Conservation (phyloP, 1,140 invertebrate species). For the Sminthurinus signatus region DNA sequence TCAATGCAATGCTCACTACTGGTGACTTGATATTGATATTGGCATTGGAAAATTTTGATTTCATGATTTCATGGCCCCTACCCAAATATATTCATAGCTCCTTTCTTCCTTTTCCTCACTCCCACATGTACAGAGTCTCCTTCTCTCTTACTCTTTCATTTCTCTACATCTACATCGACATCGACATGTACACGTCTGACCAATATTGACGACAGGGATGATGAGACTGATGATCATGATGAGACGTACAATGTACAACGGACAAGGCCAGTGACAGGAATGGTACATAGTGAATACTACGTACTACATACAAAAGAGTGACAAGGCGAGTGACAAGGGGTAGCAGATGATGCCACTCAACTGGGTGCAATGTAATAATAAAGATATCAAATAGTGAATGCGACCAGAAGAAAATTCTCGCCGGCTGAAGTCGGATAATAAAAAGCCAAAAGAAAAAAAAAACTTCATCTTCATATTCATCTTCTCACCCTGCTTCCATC, state of each 20-base stretch:
- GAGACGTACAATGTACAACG: neutral
- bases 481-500: neutral
- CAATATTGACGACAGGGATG: slow-evolving; percentile 23
- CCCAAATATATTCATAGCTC: slow-evolving; percentile 35
- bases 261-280: too few relatives aligned
- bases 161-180: too few relatives aligned
- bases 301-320: neutral
- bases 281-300: too few relatives aligned
- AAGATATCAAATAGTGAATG: slow-evolving; percentile 36
- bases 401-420: slow-evolving; percentile 14
- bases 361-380: slow-evolving; percentile 35
- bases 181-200: too few relatives aligned
- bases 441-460: slow-evolving; percentile 13
- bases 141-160: too few relatives aligned
- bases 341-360: slow-evolving; percentile 38
- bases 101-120: too few relatives aligned
- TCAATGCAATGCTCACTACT: too few relatives aligned
- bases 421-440: slow-evolving; percentile 15
- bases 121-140: too few relatives aligned
- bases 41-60: too few relatives aligned
- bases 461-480: slow-evolving; percentile 7
- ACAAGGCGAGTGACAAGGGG: slow-evolving; percentile 6
- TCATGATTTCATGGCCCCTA: slow-evolving; percentile 31
- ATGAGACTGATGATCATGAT: neutral
- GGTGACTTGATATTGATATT: slow-evolving; percentile 21